Percentiles rank a stretch among this genome's conserved stretches.
Conservation (phyloP, 2,888 invertebrate species). For the Chymomyza amoena region DNA sequence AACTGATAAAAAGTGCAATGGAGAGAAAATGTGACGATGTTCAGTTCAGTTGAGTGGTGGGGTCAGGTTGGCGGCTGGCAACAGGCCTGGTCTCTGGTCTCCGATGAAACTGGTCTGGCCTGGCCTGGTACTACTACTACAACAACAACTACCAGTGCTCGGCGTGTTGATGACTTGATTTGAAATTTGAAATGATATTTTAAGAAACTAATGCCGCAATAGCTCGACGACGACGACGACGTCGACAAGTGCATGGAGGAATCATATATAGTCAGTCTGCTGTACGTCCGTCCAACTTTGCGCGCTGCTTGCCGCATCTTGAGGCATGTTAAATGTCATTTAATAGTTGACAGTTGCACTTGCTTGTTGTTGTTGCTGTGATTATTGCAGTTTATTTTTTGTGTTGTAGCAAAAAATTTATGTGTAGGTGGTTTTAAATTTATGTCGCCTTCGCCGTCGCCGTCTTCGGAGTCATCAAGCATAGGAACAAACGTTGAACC, state of each 20-base stretch:
- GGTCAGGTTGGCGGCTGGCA: background rate
- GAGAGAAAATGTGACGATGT: constrained; percentile 3
- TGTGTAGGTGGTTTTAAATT: constrained; percentile 71
- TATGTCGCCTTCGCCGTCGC: constrained; percentile 47
- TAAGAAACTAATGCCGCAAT: constrained; percentile 64
- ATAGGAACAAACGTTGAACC: constrained; percentile 45
- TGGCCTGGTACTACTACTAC: constrained; percentile 1
- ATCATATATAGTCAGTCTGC: background rate
- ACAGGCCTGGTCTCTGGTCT: background rate
- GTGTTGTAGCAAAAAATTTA: constrained; percentile 58
- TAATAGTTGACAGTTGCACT: constrained; percentile 76
- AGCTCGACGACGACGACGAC: no score
- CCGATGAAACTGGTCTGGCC: background rate
- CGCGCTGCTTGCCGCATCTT: constrained; percentile 29
- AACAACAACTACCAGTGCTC: background rate
- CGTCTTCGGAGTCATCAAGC: constrained; percentile 30
- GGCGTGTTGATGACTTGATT: constrained; percentile 62
- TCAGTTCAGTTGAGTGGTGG: background rate
- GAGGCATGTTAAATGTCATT: constrained; percentile 77
- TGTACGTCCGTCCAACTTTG: constrained; percentile 7
- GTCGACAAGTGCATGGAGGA: constrained; percentile 19
- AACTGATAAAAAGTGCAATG: constrained; percentile 34
- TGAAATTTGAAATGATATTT: constrained; percentile 68
- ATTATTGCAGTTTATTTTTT: constrained; percentile 59
- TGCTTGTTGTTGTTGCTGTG: constrained; percentile 49